A percentile compares a stretch with the other conserved stretches of the same genome.
Conservation (phyloP, 1,140 invertebrate species). For the Cotesia vestalis region DNA sequence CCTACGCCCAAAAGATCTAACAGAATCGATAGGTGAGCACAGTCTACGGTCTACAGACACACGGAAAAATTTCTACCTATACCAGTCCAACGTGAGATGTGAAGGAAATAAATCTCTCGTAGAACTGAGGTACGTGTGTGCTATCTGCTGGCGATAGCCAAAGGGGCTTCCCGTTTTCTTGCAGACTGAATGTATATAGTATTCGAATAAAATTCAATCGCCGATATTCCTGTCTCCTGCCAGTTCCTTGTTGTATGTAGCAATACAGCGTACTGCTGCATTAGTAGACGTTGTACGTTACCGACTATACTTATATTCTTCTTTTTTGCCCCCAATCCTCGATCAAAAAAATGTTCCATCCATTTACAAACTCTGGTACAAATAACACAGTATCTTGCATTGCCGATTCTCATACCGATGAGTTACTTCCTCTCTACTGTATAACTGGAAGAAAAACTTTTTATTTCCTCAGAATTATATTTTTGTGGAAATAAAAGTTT, state of each 20-base stretch:
- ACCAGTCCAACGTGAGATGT: background rate
- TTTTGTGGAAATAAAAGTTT: too few species aligned
- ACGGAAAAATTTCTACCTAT: background rate
- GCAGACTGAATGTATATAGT: background rate
- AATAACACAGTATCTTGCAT: too few species aligned
- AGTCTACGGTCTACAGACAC: background rate
- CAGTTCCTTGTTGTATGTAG: background rate
- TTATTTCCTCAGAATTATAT: too few species aligned
- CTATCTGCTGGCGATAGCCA: conserved; percentile 17
- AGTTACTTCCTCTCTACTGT: too few species aligned
- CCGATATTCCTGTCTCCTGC: conserved; percentile 25
- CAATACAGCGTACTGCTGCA: background rate
- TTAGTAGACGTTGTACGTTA: too few species aligned
- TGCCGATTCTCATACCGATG: too few species aligned
- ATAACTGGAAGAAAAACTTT: too few species aligned
- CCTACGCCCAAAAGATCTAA: conserved; percentile 29
- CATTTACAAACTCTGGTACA: too few species aligned
- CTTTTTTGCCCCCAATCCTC: too few species aligned
- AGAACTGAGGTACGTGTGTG: background rate
- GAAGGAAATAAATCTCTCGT: conserved; percentile 19
- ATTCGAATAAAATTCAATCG: conserved; percentile 28
- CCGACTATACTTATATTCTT: background rate
- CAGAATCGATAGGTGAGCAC: conserved; percentile 23
- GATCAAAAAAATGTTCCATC: too few species aligned
- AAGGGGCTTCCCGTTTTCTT: conserved; percentile 28